These are phyloP conservation scores for Holacanthella duospinosa DNA, from an alignment of 2,888 invertebrate species.

Conservation along the genomic window DNA sequence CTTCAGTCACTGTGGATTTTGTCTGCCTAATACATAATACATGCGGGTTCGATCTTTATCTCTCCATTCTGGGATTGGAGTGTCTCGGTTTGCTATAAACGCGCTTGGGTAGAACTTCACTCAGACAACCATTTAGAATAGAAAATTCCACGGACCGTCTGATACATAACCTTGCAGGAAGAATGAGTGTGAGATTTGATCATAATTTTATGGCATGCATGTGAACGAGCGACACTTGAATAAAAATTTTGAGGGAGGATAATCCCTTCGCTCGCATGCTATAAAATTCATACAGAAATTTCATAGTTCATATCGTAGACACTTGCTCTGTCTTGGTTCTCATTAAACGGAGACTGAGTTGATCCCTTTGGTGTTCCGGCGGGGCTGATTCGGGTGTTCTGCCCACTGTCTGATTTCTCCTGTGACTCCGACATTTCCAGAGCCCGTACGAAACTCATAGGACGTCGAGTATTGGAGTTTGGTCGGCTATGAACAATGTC, in stretches of 20 bases:
- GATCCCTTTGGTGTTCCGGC: slow-evolving; percentile 34
- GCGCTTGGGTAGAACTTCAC: too few species aligned
- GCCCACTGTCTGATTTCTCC: slow-evolving; percentile 46
- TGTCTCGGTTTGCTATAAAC: too few species aligned
- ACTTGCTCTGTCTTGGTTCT: slow-evolving; percentile 72
- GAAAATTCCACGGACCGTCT: too few species aligned
- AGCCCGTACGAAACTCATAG: slow-evolving; percentile 79
- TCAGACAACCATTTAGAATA: too few species aligned
- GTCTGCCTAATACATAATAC: too few species aligned
- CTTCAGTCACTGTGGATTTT: too few species aligned
- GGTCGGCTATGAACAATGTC: slow-evolving; percentile 42
- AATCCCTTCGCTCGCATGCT: background rate
- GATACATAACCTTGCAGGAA: too few species aligned
- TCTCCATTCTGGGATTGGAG: too few species aligned
- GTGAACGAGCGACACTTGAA: too few species aligned
- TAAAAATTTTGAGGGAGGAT: background rate
- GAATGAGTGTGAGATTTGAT: too few species aligned
- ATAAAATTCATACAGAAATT: slow-evolving; percentile 65
- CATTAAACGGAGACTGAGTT: slow-evolving; percentile 40
- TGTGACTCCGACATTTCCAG: slow-evolving; percentile 80
- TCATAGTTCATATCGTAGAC: slow-evolving; percentile 92
- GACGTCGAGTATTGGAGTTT: slow-evolving; percentile 44
- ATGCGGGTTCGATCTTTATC: too few species aligned
- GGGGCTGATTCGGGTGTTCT: slow-evolving; percentile 34
- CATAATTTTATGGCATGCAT: too few species aligned